These are phyloP conservation scores for Aphelenchoides bicaudatus DNA, from an alignment of 2,888 invertebrate species.

Conservation along the genomic window DNA sequence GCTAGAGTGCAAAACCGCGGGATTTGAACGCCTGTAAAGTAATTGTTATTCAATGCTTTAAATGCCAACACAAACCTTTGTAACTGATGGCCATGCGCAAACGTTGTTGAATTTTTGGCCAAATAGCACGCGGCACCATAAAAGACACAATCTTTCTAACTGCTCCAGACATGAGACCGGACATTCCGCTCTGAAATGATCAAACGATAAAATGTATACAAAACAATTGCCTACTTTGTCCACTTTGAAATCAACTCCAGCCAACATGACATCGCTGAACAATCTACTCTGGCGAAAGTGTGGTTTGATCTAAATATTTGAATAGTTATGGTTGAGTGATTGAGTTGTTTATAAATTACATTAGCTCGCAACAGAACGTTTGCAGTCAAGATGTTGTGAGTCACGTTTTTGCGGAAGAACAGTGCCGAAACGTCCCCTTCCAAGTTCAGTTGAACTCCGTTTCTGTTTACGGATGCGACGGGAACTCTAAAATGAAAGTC, in stretches of 20 bases:
- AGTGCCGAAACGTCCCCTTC: slow-evolving; percentile 48
- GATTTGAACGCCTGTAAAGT: slow-evolving; percentile 30
- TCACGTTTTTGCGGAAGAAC: slow-evolving; percentile 40
- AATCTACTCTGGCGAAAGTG: slow-evolving; percentile 51
- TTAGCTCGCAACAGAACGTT: slow-evolving; percentile 48
- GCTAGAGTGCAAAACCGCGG: slow-evolving; percentile 34
- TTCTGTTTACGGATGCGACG: slow-evolving; percentile 32
- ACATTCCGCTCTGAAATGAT: slow-evolving; percentile 45
- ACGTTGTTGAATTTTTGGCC: slow-evolving; percentile 58
- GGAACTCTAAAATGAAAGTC: slow-evolving; percentile 42
- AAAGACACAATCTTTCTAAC: slow-evolving; percentile 50
- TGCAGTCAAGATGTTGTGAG: slow-evolving; percentile 50
- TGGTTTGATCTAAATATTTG: slow-evolving; percentile 47
- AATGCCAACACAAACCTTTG: slow-evolving; percentile 35
- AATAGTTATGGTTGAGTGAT: background rate
- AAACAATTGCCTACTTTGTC: slow-evolving; percentile 38
- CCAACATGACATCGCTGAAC: slow-evolving; percentile 55
- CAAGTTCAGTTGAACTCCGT: slow-evolving; percentile 42
- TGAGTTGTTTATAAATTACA: slow-evolving; percentile 27
- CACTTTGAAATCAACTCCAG: slow-evolving; percentile 58
- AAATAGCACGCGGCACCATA: slow-evolving; percentile 55
- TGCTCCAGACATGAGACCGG: slow-evolving; percentile 49
- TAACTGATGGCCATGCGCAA: slow-evolving; percentile 55
- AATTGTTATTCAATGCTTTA: background rate
- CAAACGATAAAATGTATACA: background rate